These are phyloP conservation scores for Florisuga fusca DNA, from an alignment of 2,797 vertebrate species.

Conservation along the genomic window DNA sequence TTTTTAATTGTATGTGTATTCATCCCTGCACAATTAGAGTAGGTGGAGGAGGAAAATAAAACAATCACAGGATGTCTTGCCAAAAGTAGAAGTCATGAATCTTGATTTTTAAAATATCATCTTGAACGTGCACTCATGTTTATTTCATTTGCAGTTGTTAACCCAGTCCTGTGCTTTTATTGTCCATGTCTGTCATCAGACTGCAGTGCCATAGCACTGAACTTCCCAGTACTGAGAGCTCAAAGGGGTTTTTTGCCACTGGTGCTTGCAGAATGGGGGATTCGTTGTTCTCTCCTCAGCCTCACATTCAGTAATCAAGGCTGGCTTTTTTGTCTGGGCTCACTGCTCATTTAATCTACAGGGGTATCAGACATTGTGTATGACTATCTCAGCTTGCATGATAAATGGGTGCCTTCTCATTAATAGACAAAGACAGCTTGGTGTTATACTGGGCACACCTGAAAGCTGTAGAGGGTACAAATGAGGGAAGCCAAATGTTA, in stretches of 20 bases:
- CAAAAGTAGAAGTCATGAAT: conserved; percentile 44
- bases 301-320: not conserved
- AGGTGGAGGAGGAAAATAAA: conserved; percentile 63
- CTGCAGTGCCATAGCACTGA: accelerated
- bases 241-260: accelerated
- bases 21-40: conserved; percentile 51
- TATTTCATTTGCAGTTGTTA: conserved; percentile 21
- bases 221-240: too few relatives aligned
- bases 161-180: not conserved
- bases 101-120: conserved; percentile 20
- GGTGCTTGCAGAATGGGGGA: not conserved
- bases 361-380: not conserved
- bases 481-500: not conserved
- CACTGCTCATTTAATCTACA: not conserved
- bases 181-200: not conserved
- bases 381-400: not conserved
- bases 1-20: conserved; percentile 61
- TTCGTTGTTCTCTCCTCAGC: not conserved
- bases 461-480: not conserved
- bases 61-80: conserved; percentile 74
- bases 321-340: not conserved
- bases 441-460: not conserved
- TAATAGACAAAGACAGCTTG: not conserved
- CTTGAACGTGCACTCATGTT: conserved; percentile 23
- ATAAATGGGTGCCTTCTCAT: not conserved